phyloP scores from a whole-genome alignment of 2,797 vertebrate species.

The Scarus forsteni region DNA sequence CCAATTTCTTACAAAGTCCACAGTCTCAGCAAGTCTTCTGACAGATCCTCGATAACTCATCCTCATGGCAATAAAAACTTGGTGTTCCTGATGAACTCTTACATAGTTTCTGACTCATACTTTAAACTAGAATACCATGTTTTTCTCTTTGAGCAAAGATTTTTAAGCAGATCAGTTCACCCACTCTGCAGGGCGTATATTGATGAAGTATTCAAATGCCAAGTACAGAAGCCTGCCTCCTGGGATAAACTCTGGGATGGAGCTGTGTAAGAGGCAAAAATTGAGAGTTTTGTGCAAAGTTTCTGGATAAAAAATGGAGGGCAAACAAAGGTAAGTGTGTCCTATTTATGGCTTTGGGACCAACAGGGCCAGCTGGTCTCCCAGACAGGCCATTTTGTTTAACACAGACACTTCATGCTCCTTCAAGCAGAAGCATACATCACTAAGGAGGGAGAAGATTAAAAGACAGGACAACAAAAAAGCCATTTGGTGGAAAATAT shows the following conservation, averaged over 20 bases:
- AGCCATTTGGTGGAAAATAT: too few relatives aligned
- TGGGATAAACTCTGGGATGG: not conserved
- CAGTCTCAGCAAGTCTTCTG: constrained; percentile 3
- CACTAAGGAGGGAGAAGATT: too few relatives aligned
- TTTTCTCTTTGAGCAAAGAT: not conserved
- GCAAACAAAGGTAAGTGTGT: not conserved
- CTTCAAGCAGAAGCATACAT: not conserved
- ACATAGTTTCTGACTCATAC: constrained; percentile 1
- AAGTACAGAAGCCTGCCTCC: not conserved
- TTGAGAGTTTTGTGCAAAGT: not conserved
- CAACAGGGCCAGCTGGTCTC: constrained; percentile 8
- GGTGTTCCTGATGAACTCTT: not conserved
- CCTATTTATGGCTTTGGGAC: constrained; percentile 5
- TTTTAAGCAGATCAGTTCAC: not conserved
- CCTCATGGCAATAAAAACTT: not conserved
- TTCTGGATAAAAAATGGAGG: not conserved
- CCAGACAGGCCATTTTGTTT: not conserved
- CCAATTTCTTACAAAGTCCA: constrained; percentile 33
- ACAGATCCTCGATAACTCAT: not conserved
- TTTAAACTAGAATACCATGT: not conserved
- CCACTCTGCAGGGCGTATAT: not conserved
- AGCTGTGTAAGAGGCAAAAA: not conserved
- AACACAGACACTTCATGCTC: not conserved
- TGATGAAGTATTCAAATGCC: not conserved
- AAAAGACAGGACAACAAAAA: too few relatives aligned